Evolutionary conservation across 2,888 invertebrate genomes (phyloP).

Genomic region (Bugulina stolonifera): DNA sequence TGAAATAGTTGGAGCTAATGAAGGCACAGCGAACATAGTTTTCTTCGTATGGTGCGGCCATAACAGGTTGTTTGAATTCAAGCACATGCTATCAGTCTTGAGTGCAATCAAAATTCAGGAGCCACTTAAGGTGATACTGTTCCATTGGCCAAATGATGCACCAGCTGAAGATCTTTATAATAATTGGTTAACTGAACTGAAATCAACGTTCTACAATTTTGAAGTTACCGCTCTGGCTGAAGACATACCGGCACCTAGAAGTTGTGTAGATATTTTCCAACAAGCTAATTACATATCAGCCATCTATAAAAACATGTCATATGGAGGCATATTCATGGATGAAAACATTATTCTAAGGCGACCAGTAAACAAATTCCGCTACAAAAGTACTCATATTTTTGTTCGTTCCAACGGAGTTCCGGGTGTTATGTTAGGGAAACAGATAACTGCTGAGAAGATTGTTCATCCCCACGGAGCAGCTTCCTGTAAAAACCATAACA

Average conservation of each 20-base stretch:
- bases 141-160: neutral
- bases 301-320: neutral
- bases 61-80: constrained; percentile 37
- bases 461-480: neutral
- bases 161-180: constrained; percentile 12
- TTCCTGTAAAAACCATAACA: neutral
- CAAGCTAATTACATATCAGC: neutral
- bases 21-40: constrained; percentile 30
- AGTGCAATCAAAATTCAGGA: constrained; percentile 37
- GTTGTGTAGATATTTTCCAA: neutral
- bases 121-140: neutral
- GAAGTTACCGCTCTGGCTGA: neutral
- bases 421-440: neutral
- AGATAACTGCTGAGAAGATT: neutral
- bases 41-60: constrained; percentile 43
- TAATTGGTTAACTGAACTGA: constrained; percentile 17
- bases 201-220: constrained; percentile 13
- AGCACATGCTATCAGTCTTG: constrained; percentile 41
- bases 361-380: constrained; percentile 1
- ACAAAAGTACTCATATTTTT: neutral
- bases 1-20: constrained; percentile 15
- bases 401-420: neutral
- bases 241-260: neutral
- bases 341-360: neutral
- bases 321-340: constrained; percentile 18